Evolutionary conservation across 2,888 invertebrate genomes (phyloP).

Genomic region (Agriopis leucophaearia): DNA sequence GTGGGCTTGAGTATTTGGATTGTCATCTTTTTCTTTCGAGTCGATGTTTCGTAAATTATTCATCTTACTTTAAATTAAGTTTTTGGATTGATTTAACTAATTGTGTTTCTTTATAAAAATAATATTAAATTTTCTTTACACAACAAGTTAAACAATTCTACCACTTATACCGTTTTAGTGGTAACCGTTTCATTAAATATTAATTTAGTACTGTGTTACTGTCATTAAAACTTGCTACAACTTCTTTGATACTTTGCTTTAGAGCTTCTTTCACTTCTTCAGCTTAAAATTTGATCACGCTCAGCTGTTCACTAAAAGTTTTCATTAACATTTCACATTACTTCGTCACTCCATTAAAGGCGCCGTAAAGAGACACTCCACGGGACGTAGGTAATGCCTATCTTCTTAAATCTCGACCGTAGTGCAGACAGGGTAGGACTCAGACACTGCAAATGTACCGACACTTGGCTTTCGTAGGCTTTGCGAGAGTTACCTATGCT

Average conservation of each 20-base stretch:
- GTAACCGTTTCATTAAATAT: no score
- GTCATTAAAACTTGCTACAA: conserved; percentile 4
- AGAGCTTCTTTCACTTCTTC: conserved; percentile 14
- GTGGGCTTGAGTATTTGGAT: no score
- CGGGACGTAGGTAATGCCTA: conserved; percentile 63
- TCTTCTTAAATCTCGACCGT: conserved; percentile 73
- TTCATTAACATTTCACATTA: conserved; percentile 65
- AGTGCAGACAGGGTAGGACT: conserved; percentile 54
- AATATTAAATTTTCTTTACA: no score
- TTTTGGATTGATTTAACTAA: no score
- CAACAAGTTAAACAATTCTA: no score
- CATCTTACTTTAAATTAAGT: no score
- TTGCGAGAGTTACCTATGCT: neutral
- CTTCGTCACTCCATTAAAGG: conserved; percentile 60
- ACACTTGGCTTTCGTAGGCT: neutral
- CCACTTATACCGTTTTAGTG: no score
- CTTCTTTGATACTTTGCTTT: conserved; percentile 8
- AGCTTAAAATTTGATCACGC: conserved; percentile 37
- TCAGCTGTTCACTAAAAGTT: conserved; percentile 55
- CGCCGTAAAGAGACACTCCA: conserved; percentile 60
- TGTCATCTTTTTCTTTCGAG: no score
- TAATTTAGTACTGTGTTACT: neutral
- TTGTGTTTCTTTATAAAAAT: no score
- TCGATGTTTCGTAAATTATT: no score
- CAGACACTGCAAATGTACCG: conserved; percentile 1